phyloP scores from a whole-genome alignment of 2,888 invertebrate species.

The Cosmorhoe ocellata region DNA sequence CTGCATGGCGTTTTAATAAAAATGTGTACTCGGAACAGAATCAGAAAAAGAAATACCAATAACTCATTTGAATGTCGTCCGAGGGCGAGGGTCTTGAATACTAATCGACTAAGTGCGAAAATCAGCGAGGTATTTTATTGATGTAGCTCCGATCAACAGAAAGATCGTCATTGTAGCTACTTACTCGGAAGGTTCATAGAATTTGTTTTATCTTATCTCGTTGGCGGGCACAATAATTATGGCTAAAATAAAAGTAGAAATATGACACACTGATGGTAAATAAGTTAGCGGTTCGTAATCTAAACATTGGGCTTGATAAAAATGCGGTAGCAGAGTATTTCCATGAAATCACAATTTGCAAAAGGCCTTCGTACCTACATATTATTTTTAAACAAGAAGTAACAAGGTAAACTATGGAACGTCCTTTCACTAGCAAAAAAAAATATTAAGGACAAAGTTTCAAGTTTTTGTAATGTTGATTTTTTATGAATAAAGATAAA shows the following conservation, averaged over 20 bases:
- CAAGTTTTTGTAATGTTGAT: constrained; percentile 15
- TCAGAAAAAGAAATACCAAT: constrained; percentile 15
- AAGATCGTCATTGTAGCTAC: constrained; percentile 42
- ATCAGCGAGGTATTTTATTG: constrained; percentile 29
- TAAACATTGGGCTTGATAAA: constrained; percentile 13
- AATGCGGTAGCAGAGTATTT: constrained; percentile 15
- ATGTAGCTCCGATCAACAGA: constrained; percentile 37
- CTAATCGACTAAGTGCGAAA: constrained; percentile 15
- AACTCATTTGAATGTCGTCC: constrained; percentile 20
- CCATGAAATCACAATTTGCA: constrained; percentile 7
- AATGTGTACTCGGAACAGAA: constrained; percentile 7
- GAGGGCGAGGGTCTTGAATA: constrained; percentile 13
- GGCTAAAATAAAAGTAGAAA: constrained; percentile 35
- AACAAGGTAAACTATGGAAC: constrained; percentile 12
- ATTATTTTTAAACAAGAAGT: constrained; percentile 11
- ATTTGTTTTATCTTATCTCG: constrained; percentile 40
- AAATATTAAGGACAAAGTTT: constrained; percentile 4
- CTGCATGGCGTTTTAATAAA: not conserved
- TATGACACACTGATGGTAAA: constrained; percentile 16
- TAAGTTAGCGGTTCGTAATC: constrained; percentile 3
- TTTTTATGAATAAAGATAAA: too few relatives aligned
- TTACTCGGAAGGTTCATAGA: constrained; percentile 33
- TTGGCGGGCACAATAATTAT: constrained; percentile 35
- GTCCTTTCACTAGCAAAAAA: constrained; percentile 19
- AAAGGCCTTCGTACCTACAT: constrained; percentile 7